Percentiles rank a stretch among this genome's conserved stretches.
Conservation (phyloP, 37 sponge, comb jelly and placozoan genomes). For the Agelas oroides region DNA sequence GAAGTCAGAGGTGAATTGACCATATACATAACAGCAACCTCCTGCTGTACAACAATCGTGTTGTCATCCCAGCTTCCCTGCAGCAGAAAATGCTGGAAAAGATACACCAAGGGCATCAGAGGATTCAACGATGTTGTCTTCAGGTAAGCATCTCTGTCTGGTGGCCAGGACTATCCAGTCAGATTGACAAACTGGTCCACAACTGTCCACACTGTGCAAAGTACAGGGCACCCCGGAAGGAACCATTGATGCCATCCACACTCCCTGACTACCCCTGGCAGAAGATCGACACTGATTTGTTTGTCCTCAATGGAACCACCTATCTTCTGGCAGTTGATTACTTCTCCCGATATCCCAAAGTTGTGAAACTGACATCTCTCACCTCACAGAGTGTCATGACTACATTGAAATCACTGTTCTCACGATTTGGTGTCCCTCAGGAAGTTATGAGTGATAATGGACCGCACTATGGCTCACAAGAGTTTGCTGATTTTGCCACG, state of each 20-base stretch:
- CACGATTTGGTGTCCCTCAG: conserved; percentile 37
- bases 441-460: conserved; percentile 56
- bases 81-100: conserved; percentile 31
- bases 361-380: conserved; percentile 35
- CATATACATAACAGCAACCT: conserved; percentile 1
- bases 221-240: not conserved
- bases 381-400: conserved; percentile 26
- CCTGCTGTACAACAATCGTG: conserved; percentile 30
- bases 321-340: conserved; percentile 32
- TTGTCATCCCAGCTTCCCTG: conserved; percentile 27
- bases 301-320: conserved; percentile 25
- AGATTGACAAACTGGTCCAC: conserved; percentile 4
- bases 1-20: conserved; percentile 20
- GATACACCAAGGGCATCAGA: conserved; percentile 54
- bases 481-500: conserved; percentile 26
- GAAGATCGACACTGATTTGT: conserved; percentile 29
- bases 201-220: conserved; percentile 24
- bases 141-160: conserved; percentile 31
- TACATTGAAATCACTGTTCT: conserved; percentile 23
- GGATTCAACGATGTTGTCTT: conserved; percentile 6
- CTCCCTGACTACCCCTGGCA: conserved; percentile 35
- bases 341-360: conserved; percentile 40
- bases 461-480: conserved; percentile 49
- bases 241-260: conserved; percentile 27
- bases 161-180: conserved; percentile 39